Conservation (phyloP, 2,888 invertebrate species). For the Sarcophaga rosellei region DNA sequence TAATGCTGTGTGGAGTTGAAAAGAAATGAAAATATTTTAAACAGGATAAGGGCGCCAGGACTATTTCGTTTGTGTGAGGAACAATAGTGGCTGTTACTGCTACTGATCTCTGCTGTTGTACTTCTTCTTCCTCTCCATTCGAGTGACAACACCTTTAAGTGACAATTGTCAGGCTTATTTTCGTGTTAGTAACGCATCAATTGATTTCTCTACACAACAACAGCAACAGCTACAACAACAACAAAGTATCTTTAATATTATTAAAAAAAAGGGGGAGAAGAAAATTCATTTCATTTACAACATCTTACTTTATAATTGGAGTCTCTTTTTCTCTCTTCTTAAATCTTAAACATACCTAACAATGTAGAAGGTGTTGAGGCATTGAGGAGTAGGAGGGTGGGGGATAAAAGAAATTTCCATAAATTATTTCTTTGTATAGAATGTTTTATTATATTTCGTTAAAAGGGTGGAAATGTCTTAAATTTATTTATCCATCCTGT, state of each 20-base stretch:
- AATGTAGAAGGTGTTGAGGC: background rate
- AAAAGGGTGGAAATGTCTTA: background rate
- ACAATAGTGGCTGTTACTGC: constrained; percentile 8
- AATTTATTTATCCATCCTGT: background rate
- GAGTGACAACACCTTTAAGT: constrained; percentile 62
- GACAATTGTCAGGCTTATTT: constrained; percentile 68
- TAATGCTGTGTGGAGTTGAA: background rate
- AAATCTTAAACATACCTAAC: background rate
- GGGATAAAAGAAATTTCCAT: background rate
- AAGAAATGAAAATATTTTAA: background rate
- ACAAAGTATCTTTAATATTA: constrained; percentile 42
- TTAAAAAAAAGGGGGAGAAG: background rate
- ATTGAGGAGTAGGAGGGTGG: background rate
- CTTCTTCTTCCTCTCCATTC: background rate
- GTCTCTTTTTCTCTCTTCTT: background rate
- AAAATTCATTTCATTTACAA: constrained; percentile 8
- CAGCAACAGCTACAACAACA: constrained; percentile 10
- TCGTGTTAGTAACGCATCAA: constrained; percentile 65
- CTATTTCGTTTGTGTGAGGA: background rate
- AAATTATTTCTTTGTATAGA: background rate
- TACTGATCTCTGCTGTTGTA: background rate
- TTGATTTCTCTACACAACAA: constrained; percentile 50
- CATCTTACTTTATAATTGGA: constrained; percentile 37
- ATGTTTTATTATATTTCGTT: background rate
- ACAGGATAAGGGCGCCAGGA: background rate